Conservation (phyloP, 2,797 vertebrate genomes). For the Discoglossus pictus region DNA sequence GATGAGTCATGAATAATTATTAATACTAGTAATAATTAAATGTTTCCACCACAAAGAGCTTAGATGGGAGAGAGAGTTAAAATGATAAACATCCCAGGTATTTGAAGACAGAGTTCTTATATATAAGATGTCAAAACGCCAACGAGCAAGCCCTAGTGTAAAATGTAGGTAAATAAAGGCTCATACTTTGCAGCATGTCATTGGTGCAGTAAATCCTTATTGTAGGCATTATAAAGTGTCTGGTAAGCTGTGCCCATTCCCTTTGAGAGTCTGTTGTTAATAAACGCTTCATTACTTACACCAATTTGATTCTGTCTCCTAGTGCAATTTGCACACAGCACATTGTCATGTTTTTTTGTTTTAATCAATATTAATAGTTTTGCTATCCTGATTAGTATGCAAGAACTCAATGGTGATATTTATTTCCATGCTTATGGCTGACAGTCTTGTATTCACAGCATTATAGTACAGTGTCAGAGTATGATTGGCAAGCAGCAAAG, state of each 20-base stretch:
- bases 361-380: constrained; percentile 31
- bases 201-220: not conserved
- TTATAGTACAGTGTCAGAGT: not conserved
- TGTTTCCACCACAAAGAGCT: too few relatives aligned
- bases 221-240: not conserved
- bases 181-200: too few relatives aligned
- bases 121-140: too few relatives aligned
- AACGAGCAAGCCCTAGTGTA: too few relatives aligned
- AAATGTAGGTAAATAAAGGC: too few relatives aligned
- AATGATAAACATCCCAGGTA: too few relatives aligned
- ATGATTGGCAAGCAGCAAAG: constrained; percentile 7
- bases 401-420: constrained; percentile 8
- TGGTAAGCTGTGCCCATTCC: not conserved
- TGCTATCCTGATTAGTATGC: constrained; percentile 14
- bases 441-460: constrained; percentile 14
- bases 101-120: too few relatives aligned
- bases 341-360: constrained; percentile 6
- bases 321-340: constrained; percentile 3
- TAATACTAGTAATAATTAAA: too few relatives aligned
- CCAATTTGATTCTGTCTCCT: constrained; percentile 7
- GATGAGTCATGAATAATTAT: too few relatives aligned
- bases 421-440: constrained; percentile 14
- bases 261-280: not conserved
- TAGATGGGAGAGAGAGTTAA: too few relatives aligned
- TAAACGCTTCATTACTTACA: constrained; percentile 27